Percentiles rank a stretch among this genome's conserved stretches.
These are phyloP conservation scores for Botrylloides violaceus DNA, from an alignment of 23 tunicate genomes.

Conservation along the genomic window DNA sequence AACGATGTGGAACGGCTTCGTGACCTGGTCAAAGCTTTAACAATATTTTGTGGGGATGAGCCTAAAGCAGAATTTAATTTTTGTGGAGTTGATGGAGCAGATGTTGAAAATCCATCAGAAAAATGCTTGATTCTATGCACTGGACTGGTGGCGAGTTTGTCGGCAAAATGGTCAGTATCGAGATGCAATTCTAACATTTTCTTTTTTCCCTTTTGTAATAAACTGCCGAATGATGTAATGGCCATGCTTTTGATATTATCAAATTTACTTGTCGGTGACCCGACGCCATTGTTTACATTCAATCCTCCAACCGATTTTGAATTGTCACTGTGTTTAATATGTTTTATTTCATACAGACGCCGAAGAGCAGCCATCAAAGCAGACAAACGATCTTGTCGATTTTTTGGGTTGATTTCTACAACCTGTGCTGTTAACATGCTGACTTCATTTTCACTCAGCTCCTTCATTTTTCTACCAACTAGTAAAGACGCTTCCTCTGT, in stretches of 20 bases:
- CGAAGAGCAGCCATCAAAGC: constrained; percentile 53
- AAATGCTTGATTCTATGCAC: constrained; percentile 51
- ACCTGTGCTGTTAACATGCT: constrained; percentile 8
- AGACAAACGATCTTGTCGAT: constrained; percentile 33
- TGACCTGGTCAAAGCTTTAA: neutral
- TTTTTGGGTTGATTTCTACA: constrained; percentile 17
- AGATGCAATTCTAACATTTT: constrained; percentile 80
- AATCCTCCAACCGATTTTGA: constrained; percentile 28
- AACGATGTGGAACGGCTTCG: constrained; percentile 11
- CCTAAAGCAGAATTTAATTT: neutral
- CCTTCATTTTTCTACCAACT: constrained; percentile 6
- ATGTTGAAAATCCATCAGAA: constrained; percentile 21
- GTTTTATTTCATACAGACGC: constrained; percentile 46
- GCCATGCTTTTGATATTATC: constrained; percentile 59
- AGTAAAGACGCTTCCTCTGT: constrained; percentile 1
- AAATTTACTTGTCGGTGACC: constrained; percentile 21
- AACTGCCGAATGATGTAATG: constrained; percentile 59
- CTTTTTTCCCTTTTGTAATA: constrained; percentile 52
- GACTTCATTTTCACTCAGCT: constrained; percentile 4
- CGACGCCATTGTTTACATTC: neutral
- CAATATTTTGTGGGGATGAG: neutral
- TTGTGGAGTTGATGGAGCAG: constrained; percentile 17
- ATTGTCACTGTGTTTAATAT: constrained; percentile 39
- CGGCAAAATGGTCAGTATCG: constrained; percentile 45
- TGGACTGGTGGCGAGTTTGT: constrained; percentile 46